Evolutionary conservation across 2,113 vertebrate genomes (phyloP).

Genomic region (Burhinus oedicnemus): DNA sequence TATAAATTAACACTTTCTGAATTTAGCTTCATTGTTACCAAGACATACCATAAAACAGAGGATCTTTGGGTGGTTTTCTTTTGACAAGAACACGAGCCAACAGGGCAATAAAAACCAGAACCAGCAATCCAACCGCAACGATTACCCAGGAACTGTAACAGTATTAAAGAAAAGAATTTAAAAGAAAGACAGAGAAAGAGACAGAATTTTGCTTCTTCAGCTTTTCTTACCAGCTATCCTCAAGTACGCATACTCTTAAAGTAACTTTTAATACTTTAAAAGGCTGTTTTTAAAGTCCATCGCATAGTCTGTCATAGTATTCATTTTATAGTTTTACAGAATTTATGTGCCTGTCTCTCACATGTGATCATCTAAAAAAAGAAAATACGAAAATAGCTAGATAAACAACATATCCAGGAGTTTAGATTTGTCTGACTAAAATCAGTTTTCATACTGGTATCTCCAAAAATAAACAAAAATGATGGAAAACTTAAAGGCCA

Average conservation of each 20-base stretch:
- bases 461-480: constrained; percentile 29
- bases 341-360: constrained; percentile 1
- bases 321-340: neutral
- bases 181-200: neutral
- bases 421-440: neutral
- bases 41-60: constrained; percentile 88
- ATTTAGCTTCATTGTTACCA: neutral
- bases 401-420: constrained; percentile 31
- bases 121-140: constrained; percentile 78
- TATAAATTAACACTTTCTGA: neutral
- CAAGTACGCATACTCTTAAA: neutral
- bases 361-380: neutral
- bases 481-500: neutral
- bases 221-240: neutral
- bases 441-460: neutral
- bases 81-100: constrained; percentile 80
- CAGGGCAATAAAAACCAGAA: constrained; percentile 80
- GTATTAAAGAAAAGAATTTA: neutral
- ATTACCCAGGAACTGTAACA: constrained; percentile 81
- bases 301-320: neutral
- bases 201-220: neutral
- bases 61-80: constrained; percentile 86
- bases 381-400: constrained; percentile 1
- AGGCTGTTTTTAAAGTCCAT: neutral
- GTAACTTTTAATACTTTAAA: neutral